Conservation (phyloP, 2,113 vertebrate genomes). For the Cochlearius cochlearius region DNA sequence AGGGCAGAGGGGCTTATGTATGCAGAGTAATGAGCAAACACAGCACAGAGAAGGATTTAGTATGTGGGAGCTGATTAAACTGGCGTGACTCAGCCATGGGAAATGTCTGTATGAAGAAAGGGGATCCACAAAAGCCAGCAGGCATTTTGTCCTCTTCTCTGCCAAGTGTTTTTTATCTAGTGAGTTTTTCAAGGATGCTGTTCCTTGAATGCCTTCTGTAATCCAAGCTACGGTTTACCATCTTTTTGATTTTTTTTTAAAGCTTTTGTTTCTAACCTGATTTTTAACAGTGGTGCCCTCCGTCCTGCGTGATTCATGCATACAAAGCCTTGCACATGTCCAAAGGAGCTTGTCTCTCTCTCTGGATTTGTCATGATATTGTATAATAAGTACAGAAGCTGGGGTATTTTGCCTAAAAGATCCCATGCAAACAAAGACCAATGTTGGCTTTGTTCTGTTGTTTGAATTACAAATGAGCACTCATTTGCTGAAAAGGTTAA, state of each 20-base stretch:
- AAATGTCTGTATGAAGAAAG: background rate
- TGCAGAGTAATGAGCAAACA: background rate
- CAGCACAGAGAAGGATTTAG: background rate
- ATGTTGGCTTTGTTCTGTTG: background rate
- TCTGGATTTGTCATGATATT: background rate
- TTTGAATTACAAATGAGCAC: background rate
- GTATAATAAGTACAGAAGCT: background rate
- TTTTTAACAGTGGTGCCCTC: background rate
- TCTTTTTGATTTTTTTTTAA: background rate
- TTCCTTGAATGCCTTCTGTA: background rate
- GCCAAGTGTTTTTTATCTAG: background rate
- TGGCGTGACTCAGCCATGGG: background rate
- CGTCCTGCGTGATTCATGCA: rapidly evolving
- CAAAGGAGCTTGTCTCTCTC: background rate
- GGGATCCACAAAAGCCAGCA: background rate
- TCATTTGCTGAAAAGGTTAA: background rate
- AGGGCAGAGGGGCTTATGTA: background rate
- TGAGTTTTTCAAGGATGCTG: background rate
- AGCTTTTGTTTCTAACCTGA: background rate
- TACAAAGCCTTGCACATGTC: background rate
- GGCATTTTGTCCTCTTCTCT: background rate
- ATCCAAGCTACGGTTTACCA: background rate
- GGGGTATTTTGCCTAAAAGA: background rate
- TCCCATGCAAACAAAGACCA: background rate
- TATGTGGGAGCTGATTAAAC: background rate